Conservation (phyloP, 1,140 invertebrate species). For the Epicauta chinensis region DNA sequence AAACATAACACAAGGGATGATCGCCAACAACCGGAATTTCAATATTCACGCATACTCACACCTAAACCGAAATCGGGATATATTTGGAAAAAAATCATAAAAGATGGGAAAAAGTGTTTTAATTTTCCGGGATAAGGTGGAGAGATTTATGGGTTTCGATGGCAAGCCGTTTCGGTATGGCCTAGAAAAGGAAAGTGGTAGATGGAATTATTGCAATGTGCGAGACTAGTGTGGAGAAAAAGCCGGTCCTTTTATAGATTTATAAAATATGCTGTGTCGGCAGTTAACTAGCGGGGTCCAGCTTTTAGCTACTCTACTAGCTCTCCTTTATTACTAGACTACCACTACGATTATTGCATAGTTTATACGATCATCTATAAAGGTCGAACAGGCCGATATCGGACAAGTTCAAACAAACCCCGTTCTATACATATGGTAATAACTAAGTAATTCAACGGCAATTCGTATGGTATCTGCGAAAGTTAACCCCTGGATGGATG, state of each 20-base stretch:
- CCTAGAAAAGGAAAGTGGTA: too few species aligned
- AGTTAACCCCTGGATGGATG: neutral
- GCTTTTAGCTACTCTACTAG: neutral
- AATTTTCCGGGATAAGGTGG: too few species aligned
- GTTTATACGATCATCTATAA: conserved; percentile 4
- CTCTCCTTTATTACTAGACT: too few species aligned
- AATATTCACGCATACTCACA: too few species aligned
- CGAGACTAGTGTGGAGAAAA: conserved; percentile 4
- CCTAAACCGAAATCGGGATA: too few species aligned
- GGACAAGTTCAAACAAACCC: conserved; percentile 8
- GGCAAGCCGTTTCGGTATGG: too few species aligned
- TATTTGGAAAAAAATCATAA: too few species aligned
- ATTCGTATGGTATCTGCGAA: neutral
- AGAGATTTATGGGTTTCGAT: too few species aligned
- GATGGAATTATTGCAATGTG: conserved; percentile 9
- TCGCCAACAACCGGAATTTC: too few species aligned
- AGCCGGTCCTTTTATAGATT: conserved; percentile 13
- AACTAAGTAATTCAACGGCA: neutral
- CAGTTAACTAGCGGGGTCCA: conserved; percentile 8
- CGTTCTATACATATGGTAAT: neutral
- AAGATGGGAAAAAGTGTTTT: too few species aligned
- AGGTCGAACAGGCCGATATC: conserved; percentile 9
- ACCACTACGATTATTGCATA: too few species aligned
- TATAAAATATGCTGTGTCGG: conserved; percentile 17
- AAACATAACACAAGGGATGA: conserved; percentile 8